Base-by-base conservation (phyloP, 2,888 invertebrate genomes). In the Drosophila quasianomalipes region DNA sequence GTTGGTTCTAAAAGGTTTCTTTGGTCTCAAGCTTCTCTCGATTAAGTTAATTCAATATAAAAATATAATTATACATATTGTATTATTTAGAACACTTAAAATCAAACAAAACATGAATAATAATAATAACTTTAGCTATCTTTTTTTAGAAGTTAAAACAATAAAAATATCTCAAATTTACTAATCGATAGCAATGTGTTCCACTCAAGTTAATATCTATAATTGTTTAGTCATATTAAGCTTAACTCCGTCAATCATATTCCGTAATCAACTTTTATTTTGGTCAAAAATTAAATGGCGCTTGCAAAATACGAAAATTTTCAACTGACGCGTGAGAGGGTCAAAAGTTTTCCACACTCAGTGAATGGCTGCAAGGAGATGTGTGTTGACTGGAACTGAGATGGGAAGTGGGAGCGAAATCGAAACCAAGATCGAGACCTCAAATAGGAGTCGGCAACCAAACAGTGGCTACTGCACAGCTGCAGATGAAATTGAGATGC, bases 401-500 rank as follows among this genome's bases (percentile, higher is more conserved):
- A 68, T 39, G 49, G 72, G 55, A 55, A 72, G 52, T 53, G 39
- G 51, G 33, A 31, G 39, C 28, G 26, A 52, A 28, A 54, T 41
- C 31, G 64, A 49, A 58, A 19, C 54, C 35, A 22, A 58, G 77
- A 70, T 58, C 64, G 59, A 74, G 70, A 74, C 69, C 59, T 62
- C 74, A 62, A 73, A 71, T 76, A 47, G 64, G 41, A 65, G 74
- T 41, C 37, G 44, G 41, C 16, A 28, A 59, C 61, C 68, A 52
- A 70, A 70, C 79, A 37, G 66, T 66, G 70, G 87, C 85, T 85
- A 74, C 79, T 85, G 86, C 86, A 78, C 85, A 88, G 85, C 85
- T 83, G 89, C 84, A 75, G 52, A 58, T 87, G 85, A 79, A 84
- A 82, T 84, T 86, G 88, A 77, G 67, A 72, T 86, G 82, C 84